Evolutionary conservation across 1,140 invertebrate species (phyloP).

Genomic region (Aplysia californica): DNA sequence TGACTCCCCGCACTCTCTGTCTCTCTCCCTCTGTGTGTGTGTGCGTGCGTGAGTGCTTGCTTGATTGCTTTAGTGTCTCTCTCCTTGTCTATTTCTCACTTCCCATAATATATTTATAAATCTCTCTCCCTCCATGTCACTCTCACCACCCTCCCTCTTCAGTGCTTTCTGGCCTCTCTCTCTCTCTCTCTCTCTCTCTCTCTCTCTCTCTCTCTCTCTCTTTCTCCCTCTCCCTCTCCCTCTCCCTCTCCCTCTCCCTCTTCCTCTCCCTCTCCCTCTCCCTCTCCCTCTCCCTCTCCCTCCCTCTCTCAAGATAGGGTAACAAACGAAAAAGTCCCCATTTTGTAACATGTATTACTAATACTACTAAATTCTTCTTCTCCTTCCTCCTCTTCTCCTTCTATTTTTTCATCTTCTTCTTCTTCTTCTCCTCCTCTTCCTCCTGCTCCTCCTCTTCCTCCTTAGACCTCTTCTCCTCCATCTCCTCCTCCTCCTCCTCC

Average conservation of each 20-base stretch:
- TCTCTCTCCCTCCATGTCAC: not conserved
- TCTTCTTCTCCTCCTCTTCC: not conserved
- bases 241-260: not conserved
- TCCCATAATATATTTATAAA: not conserved
- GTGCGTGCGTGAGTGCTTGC: too few relatives aligned
- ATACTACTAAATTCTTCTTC: not conserved
- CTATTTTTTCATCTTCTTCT: not conserved
- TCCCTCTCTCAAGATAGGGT: slow-evolving; percentile 7
- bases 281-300: slow-evolving; percentile 19
- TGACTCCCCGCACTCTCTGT: too few relatives aligned
- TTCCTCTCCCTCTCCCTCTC: slow-evolving; percentile 1
- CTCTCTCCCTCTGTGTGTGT: too few relatives aligned
- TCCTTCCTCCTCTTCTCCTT: not conserved
- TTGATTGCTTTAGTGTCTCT: too few relatives aligned
- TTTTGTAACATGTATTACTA: too few relatives aligned
- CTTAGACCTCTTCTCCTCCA: not conserved
- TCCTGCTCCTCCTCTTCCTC: not conserved
- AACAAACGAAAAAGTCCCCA: not conserved
- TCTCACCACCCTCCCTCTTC: not conserved
- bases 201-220: slow-evolving; percentile 2
- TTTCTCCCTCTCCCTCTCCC: slow-evolving; percentile 50
- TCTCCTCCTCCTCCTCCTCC: not conserved
- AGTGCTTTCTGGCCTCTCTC: not conserved
- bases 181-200: not conserved
- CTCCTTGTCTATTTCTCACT: slow-evolving; percentile 3